Conservation (phyloP, 2,113 vertebrate genomes). For the Boulengerochromis microlepis region DNA sequence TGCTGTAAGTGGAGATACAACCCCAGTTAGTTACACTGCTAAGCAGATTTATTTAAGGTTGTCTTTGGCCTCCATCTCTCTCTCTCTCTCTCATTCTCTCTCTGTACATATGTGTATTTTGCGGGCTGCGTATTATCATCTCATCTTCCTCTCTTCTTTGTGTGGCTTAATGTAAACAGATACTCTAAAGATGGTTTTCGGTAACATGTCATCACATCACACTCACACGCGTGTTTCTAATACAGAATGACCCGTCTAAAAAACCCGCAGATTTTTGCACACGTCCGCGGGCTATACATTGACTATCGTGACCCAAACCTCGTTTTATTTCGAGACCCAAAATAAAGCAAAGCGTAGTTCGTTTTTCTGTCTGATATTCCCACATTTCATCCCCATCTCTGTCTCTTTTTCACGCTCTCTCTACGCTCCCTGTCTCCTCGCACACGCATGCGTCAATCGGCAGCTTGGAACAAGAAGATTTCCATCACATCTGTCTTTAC, state of each 20-base stretch:
- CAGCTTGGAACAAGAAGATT: constrained; percentile 12
- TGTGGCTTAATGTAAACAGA: not conserved
- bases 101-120: not conserved
- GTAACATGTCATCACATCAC: not conserved
- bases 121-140: not conserved
- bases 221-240: not conserved
- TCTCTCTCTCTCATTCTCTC: not conserved
- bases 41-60: constrained; percentile 13
- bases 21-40: constrained; percentile 26
- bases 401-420: constrained; percentile 33
- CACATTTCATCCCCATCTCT: not conserved
- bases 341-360: not conserved
- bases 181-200: not conserved
- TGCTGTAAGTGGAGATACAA: not conserved
- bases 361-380: not conserved
- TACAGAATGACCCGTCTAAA: not conserved
- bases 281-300: not conserved
- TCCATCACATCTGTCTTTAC: constrained; percentile 20
- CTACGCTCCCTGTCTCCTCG: not conserved
- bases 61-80: not conserved
- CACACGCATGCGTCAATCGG: constrained; percentile 52
- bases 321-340: not conserved
- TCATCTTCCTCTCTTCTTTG: not conserved
- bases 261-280: not conserved
- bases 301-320: not conserved